Evolutionary conservation across 2,797 vertebrate genomes (phyloP).

Genomic region (Amniataba percoides): DNA sequence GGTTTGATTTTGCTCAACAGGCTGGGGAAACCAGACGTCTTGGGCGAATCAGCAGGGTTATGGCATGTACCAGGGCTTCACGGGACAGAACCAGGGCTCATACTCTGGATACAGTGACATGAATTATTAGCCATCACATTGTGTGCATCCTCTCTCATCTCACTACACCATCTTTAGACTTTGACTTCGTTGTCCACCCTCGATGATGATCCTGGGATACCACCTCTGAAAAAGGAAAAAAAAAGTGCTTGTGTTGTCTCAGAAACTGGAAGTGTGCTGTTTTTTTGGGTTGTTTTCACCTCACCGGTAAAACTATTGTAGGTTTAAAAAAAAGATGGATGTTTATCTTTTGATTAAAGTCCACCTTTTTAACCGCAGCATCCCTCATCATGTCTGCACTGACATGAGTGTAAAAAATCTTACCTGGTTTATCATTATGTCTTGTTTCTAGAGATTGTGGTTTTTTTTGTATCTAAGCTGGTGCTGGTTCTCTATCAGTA

Average conservation of each 20-base stretch:
- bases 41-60: conserved; percentile 77
- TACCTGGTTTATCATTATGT: conserved; percentile 22
- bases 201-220: conserved; percentile 12
- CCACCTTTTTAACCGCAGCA: conserved; percentile 10
- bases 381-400: conserved; percentile 17
- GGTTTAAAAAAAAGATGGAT: conserved; percentile 1
- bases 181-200: conserved; percentile 10
- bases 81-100: conserved; percentile 73
- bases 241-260: conserved; percentile 20
- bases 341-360: conserved; percentile 8
- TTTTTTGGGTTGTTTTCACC: conserved; percentile 37
- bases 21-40: conserved; percentile 76
- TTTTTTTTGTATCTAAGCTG: conserved; percentile 42
- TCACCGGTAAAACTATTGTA: conserved; percentile 16
- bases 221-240: conserved; percentile 19
- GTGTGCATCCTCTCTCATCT: conserved; percentile 15
- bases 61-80: conserved; percentile 72
- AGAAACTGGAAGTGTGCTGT: conserved; percentile 37
- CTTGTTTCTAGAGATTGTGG: conserved; percentile 32
- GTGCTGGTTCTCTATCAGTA: conserved; percentile 49
- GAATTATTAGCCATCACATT: conserved; percentile 70
- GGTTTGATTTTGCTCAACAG: conserved; percentile 62
- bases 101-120: conserved; percentile 74
- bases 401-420: conserved; percentile 34
- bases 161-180: conserved; percentile 7